phyloP scores from a whole-genome alignment of 2,888 invertebrate genomes.

The Hermaeophaga mercurialis region DNA sequence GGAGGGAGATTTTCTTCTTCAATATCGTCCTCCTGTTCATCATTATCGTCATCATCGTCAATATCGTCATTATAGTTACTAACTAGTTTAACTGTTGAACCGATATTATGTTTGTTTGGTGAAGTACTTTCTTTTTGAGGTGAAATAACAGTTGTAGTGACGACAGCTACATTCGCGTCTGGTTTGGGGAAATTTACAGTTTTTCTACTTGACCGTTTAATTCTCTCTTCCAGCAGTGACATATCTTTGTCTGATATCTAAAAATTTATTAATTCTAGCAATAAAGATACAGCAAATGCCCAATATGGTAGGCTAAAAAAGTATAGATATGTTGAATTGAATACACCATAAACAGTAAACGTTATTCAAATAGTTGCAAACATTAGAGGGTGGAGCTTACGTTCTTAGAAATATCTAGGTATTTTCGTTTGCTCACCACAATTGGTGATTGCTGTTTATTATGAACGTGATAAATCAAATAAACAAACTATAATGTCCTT shows the following conservation, averaged over 20 bases:
- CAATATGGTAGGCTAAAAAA: no score
- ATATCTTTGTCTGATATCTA: constrained; percentile 93
- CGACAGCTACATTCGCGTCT: constrained; percentile 31
- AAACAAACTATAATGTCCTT: no score
- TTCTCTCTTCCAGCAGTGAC: constrained; percentile 92
- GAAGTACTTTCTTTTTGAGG: constrained; percentile 37
- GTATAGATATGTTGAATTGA: no score
- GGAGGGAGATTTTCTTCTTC: constrained; percentile 45
- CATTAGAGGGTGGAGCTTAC: no score
- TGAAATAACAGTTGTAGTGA: constrained; percentile 23
- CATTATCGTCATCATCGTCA: constrained; percentile 12
- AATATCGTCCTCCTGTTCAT: constrained; percentile 52
- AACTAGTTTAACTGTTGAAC: no score
- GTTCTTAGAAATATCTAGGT: no score
- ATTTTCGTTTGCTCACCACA: no score
- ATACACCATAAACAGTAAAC: background rate
- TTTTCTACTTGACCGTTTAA: constrained; percentile 84
- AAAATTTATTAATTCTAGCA: no score
- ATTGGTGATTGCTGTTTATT: no score
- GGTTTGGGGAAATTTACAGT: constrained; percentile 54
- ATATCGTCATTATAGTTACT: constrained; percentile 19
- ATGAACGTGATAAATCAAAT: no score
- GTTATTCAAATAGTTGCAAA: no score
- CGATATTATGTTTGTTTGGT: constrained; percentile 25
- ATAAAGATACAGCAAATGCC: no score